Evolutionary conservation across 2,888 invertebrate species (phyloP).

Genomic region (Drosophila ustulata): DNA sequence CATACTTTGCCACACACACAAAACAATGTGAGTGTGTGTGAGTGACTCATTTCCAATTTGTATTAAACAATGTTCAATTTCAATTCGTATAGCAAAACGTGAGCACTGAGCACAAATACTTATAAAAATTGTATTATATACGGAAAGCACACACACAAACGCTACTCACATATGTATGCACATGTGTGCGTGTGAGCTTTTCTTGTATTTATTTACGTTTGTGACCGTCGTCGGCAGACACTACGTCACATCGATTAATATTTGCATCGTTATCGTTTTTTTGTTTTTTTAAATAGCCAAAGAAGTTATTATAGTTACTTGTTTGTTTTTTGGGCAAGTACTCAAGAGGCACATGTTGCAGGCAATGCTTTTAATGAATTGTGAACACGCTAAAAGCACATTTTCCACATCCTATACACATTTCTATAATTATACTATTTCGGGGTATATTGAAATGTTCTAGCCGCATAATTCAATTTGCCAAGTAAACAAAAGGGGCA

Average conservation of each 20-base stretch:
- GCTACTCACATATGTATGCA: neutral
- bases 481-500: constrained; percentile 31
- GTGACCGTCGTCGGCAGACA: constrained; percentile 20
- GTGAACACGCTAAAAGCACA: constrained; percentile 28
- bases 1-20: too few species aligned
- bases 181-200: constrained; percentile 12
- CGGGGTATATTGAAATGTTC: constrained; percentile 4
- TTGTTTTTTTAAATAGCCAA: constrained; percentile 23
- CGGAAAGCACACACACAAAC: constrained; percentile 2
- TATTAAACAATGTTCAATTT: constrained; percentile 17
- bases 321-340: constrained; percentile 8
- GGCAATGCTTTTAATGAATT: constrained; percentile 9
- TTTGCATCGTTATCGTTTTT: constrained; percentile 40
- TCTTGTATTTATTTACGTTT: constrained; percentile 16
- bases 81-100: constrained; percentile 31
- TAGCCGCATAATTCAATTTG: constrained; percentile 33
- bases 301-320: constrained; percentile 16
- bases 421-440: constrained; percentile 5
- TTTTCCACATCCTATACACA: constrained; percentile 5
- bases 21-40: neutral
- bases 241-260: constrained; percentile 48
- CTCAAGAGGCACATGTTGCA: constrained; percentile 38
- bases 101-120: constrained; percentile 6
- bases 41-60: constrained; percentile 10
- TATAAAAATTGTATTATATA: neutral